phyloP scores from a whole-genome alignment of 2,113 vertebrate genomes.

The Otolemur garnettii region DNA sequence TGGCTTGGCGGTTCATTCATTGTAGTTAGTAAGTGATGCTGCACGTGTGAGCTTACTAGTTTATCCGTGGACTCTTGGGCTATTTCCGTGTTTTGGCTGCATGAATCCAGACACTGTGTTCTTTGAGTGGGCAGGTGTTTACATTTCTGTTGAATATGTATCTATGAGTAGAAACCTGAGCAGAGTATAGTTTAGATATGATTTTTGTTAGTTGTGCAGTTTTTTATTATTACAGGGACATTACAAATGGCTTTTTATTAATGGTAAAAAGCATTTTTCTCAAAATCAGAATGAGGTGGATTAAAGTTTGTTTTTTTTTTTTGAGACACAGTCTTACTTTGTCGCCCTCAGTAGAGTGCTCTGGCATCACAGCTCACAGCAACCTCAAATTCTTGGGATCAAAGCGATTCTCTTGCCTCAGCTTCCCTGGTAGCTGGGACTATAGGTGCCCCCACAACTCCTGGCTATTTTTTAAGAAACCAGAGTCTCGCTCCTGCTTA shows the following conservation, averaged over 20 bases:
- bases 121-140: not conserved
- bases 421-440: too few relatives aligned
- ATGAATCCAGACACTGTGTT: not conserved
- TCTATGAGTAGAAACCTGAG: not conserved
- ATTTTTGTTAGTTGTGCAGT: not conserved
- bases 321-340: too few relatives aligned
- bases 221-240: not conserved
- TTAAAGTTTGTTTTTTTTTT: not conserved
- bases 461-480: too few relatives aligned
- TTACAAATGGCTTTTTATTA: not conserved
- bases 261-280: not conserved
- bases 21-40: too few relatives aligned
- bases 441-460: too few relatives aligned
- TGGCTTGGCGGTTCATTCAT: not conserved
- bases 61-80: not conserved
- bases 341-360: too few relatives aligned
- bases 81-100: too few relatives aligned
- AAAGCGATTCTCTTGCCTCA: too few relatives aligned
- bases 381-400: too few relatives aligned
- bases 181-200: fast-evolving
- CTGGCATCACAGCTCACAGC: too few relatives aligned
- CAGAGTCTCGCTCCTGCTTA: too few relatives aligned
- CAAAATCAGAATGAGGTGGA: not conserved
- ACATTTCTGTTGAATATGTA: not conserved
- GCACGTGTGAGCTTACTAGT: not conserved